Conservation (phyloP, 2,888 invertebrate species). For the Drosophila barbarae region DNA sequence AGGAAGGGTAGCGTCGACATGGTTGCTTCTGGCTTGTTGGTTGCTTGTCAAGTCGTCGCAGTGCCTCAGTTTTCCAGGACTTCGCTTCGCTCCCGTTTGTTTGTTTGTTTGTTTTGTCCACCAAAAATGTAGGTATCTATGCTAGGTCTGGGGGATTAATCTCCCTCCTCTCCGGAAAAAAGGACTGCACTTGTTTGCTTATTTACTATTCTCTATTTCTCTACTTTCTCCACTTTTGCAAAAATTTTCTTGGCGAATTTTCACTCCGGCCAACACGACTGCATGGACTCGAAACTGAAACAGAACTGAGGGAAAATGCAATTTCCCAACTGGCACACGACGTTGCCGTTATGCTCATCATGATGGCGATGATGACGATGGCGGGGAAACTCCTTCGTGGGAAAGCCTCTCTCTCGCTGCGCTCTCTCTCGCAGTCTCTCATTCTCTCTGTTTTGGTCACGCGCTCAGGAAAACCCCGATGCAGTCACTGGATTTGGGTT, state of each 20-base stretch:
- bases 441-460: slow-evolving; percentile 54
- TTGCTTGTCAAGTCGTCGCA: slow-evolving; percentile 9
- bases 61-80: slow-evolving; percentile 13
- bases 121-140: slow-evolving; percentile 63
- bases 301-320: slow-evolving; percentile 72
- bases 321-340: slow-evolving; percentile 54
- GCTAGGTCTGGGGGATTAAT: slow-evolving; percentile 44
- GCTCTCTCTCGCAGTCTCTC: slow-evolving; percentile 21
- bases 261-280: slow-evolving; percentile 53
- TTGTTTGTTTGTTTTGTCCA: slow-evolving; percentile 16
- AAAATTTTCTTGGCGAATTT: slow-evolving; percentile 30
- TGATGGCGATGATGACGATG: slow-evolving; percentile 41
- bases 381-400: slow-evolving; percentile 59
- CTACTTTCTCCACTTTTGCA: slow-evolving; percentile 25
- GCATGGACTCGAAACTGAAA: slow-evolving; percentile 74
- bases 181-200: slow-evolving; percentile 31
- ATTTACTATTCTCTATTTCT: slow-evolving; percentile 28
- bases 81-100: slow-evolving; percentile 1
- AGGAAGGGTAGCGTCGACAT: slow-evolving; percentile 79
- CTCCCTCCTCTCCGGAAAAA: slow-evolving; percentile 18
- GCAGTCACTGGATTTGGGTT: slow-evolving; percentile 47
- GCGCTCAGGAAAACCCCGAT: slow-evolving; percentile 59
- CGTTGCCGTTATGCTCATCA: slow-evolving; percentile 56
- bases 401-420: slow-evolving; percentile 28
- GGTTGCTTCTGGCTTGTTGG: slow-evolving; percentile 27